Evolutionary conservation across 2,797 vertebrate genomes (phyloP).

Genomic region (Spinus pinus): DNA sequence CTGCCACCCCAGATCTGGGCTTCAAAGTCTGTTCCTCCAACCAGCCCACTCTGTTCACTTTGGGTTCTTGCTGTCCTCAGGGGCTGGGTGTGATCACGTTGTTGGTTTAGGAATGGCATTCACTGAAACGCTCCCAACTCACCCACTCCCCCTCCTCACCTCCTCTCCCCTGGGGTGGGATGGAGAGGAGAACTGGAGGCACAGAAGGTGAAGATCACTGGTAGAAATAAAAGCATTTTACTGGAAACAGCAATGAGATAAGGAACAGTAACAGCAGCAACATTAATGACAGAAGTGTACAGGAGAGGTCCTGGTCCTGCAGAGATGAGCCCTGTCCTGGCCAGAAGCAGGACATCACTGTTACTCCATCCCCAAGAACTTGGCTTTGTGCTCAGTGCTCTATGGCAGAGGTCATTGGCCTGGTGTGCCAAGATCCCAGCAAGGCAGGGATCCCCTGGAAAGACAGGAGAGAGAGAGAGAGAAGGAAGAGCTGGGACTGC

Average conservation of each 20-base stretch:
- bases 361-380: neutral
- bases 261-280: neutral
- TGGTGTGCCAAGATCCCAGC: neutral
- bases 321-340: neutral
- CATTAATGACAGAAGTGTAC: neutral
- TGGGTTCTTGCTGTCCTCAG: neutral
- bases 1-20: neutral
- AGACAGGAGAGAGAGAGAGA: neutral
- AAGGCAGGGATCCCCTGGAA: neutral
- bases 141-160: neutral
- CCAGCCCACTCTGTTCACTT: neutral
- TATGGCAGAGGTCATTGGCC: neutral
- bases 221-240: neutral
- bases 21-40: neutral
- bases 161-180: neutral
- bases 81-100: neutral
- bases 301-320: neutral
- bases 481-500: neutral
- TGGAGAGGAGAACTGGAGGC: neutral
- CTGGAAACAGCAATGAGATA: neutral
- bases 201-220: neutral
- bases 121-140: neutral
- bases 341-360: neutral
- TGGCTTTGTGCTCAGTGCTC: neutral
- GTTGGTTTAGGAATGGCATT: neutral